Evolutionary conservation across 2,888 invertebrate genomes (phyloP), one percentile per base, ranked within the genome.

Genomic region (Sesamia inferens): DNA sequence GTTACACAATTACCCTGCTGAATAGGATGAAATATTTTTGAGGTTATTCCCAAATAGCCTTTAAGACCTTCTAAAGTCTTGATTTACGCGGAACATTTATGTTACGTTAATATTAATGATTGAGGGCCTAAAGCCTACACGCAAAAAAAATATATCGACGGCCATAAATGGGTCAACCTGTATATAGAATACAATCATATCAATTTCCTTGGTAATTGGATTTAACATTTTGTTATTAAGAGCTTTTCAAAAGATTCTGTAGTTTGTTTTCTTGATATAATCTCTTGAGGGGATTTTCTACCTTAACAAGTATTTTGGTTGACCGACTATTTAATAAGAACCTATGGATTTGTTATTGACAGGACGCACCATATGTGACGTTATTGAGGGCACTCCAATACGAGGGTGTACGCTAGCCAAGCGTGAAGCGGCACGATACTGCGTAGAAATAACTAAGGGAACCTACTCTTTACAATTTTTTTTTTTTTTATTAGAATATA

Each of bases 291-390:
- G n/a, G 13, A 61, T 22, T 5, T 76, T 51, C 11, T 57, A 57
- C 48, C 5, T 55, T 68, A 68, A 42, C 39, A 22, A 68, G 63
- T 69, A 57, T 74, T 78, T 62, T 48, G 63, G 63, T 74, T 71
- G 57, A 62, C 74, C 67, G 63, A 61, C 48, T 70, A 77, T 77
- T 78, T 74, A 71, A 71, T 78, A 82, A 78, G 71, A 81, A 81
- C 39, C 64, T 68, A 81, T 61, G 69, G 67, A 69, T 82, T 74
- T 82, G 78, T 69, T 70, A 74, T 71, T 82, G 78, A 78, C 82
- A 78, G 74, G 67, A 64, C 48, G 80, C 54, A 81, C 77, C 80
- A 81, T 81, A 81, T 82, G 82, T 13, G 63, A 67, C 64, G 78
- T 58, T 81, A 81, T 81, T 78, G 78, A 64, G 77, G 72, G 66